Conservation (phyloP, 2,888 invertebrate genomes). For the Ennomos erosarius region DNA sequence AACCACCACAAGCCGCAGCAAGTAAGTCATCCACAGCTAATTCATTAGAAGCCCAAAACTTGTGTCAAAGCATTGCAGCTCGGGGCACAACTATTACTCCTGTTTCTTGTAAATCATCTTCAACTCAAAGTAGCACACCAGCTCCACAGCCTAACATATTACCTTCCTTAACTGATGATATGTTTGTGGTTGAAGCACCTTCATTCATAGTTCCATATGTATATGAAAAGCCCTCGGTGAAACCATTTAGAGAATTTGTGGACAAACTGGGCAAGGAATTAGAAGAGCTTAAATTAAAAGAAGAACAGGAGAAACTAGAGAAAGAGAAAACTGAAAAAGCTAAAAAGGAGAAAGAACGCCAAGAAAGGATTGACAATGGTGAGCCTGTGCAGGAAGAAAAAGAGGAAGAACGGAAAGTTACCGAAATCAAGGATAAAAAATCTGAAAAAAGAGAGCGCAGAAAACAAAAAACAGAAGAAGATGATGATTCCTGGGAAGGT, state of each 20-base stretch:
- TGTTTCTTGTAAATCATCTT: constrained; percentile 64
- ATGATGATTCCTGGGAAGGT: constrained; percentile 87
- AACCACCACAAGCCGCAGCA: constrained; percentile 53
- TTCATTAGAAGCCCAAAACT: constrained; percentile 67
- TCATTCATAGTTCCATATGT: constrained; percentile 97
- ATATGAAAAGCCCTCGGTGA: constrained; percentile 95
- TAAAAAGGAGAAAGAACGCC: constrained; percentile 73
- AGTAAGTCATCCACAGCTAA: constrained; percentile 51
- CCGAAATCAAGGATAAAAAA: constrained; percentile 61
- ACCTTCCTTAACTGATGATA: constrained; percentile 95
- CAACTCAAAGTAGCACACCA: constrained; percentile 42
- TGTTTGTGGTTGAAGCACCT: constrained; percentile 96
- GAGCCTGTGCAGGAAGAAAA: constrained; percentile 49
- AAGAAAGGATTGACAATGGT: constrained; percentile 67
- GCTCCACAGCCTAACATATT: constrained; percentile 82
- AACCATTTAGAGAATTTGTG: constrained; percentile 91
- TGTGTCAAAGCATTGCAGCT: constrained; percentile 80
- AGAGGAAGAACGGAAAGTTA: constrained; percentile 52
- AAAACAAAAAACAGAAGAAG: constrained; percentile 75
- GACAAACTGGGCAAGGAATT: constrained; percentile 87
- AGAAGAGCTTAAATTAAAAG: constrained; percentile 75
- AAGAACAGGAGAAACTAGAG: constrained; percentile 67
- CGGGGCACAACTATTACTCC: constrained; percentile 84
- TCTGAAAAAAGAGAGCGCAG: constrained; percentile 64
- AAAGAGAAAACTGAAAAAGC: constrained; percentile 68